Conservation (phyloP, 2,113 vertebrate genomes). For the Caranx ignobilis region DNA sequence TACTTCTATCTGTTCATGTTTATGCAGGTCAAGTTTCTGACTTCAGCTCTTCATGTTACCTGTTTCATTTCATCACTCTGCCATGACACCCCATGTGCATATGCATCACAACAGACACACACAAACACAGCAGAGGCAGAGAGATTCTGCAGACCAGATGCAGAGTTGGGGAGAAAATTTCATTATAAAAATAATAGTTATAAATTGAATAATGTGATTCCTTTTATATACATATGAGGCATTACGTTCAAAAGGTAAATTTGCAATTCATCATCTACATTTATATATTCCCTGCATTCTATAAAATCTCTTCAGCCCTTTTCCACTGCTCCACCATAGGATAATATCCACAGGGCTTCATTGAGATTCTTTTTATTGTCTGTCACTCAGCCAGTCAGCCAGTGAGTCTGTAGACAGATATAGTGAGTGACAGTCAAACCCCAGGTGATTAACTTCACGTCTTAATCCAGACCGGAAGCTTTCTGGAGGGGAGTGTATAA, state of each 20-base stretch:
- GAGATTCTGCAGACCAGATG: too few species aligned
- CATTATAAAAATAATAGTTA: not conserved
- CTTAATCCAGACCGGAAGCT: not conserved
- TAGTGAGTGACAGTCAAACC: conserved; percentile 25
- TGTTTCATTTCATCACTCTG: too few species aligned
- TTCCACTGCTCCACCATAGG: not conserved
- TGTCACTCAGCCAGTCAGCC: conserved; percentile 4
- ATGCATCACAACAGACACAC: too few species aligned
- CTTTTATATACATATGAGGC: not conserved
- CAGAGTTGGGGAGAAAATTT: too few species aligned
- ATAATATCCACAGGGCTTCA: not conserved
- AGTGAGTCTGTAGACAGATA: conserved; percentile 11
- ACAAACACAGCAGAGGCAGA: too few species aligned
- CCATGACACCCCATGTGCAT: too few species aligned
- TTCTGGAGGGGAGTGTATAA: not conserved
- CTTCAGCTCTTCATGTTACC: too few species aligned
- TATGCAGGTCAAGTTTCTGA: too few species aligned
- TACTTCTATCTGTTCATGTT: too few species aligned
- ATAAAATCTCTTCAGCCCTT: not conserved
- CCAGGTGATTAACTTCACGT: conserved; percentile 6
- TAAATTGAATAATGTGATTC: not conserved
- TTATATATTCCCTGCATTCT: not conserved
- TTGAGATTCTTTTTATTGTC: not conserved
- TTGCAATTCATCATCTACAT: not conserved
- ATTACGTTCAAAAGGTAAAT: not conserved